Conservation (phyloP, 2,797 vertebrate genomes). For the Acipenser oxyrinchus region DNA sequence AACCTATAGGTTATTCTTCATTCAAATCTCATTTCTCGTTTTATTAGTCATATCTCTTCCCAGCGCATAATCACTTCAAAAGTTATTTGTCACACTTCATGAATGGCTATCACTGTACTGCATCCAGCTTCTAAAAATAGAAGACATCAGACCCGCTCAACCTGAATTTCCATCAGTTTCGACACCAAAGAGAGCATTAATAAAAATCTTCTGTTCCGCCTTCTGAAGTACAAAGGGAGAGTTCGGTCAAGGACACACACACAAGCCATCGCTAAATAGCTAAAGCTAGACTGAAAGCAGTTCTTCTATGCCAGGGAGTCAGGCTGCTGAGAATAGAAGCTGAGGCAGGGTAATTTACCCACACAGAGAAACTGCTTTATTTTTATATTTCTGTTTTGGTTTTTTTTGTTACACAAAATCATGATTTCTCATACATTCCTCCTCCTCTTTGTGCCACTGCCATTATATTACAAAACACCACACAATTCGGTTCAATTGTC, state of each 20-base stretch:
- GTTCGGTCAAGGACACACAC: too few species aligned
- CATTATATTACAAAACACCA: too few species aligned
- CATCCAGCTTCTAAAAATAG: neutral
- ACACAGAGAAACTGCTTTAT: too few species aligned
- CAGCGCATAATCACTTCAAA: neutral
- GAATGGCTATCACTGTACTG: neutral
- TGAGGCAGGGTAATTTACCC: too few species aligned
- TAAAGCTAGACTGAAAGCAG: neutral
- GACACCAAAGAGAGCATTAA: neutral
- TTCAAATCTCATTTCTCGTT: neutral
- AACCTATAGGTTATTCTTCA: neutral
- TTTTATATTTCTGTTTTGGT: too few species aligned
- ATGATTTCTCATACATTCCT: too few species aligned
- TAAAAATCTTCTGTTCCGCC: too few species aligned
- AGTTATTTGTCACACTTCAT: neutral
- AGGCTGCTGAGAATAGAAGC: neutral
- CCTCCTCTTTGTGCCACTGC: too few species aligned
- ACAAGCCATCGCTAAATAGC: too few species aligned
- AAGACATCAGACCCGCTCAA: neutral
- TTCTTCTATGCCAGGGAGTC: neutral
- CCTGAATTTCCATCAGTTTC: neutral
- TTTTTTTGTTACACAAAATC: too few species aligned
- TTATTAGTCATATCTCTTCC: neutral
- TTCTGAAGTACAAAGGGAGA: neutral
- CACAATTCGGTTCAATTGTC: too few species aligned